Base-by-base conservation (phyloP, 2,113 vertebrate genomes). In the Lota lota region DNA sequence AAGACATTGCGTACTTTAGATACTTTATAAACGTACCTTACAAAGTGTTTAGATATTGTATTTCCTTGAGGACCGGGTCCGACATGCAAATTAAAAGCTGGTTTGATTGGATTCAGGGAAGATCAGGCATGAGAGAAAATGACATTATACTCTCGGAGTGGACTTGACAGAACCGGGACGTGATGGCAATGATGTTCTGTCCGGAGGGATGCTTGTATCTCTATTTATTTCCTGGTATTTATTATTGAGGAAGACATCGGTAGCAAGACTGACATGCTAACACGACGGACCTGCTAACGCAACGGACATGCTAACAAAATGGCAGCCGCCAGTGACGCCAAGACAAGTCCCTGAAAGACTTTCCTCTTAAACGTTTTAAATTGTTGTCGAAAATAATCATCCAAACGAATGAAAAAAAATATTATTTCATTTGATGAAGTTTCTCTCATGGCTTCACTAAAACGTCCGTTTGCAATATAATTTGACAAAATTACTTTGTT, bases 191-290 rank as follows among this genome's bases (percentile, higher is more conserved):
- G 75, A 69, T 70, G 73, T 64, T 78, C 70, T 59, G n/a, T 56
- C 28, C 16, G 20, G 51, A 76, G 24, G 11, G n/a, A 19, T 47
- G 53, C 40, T 66, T 53, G 62, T 74, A 66, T 74, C 66, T 81
- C 75, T 89, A 89, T 90, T 90, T 90, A 85, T 90, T 89, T 79
- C 63, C 66, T 80, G 83, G 66, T 89, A 89, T 88, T 88, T 91
- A 87, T 87, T 86, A 78, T 76, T 54, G 54, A 74, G 75, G 81
- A 74, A 77, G 71, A 47, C 40, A 47, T 47, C 12, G 40, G 7
- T 47, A 47, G 40, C 40, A 11, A 10, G 40, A 47, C 40, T 47
- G 40, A 76, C 76, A 47, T 64, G 64, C 60, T 67, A 78, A 79
- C 75, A 70, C 66, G 59, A 66, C 53, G 72, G 74, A 75, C 76